phyloP scores from a whole-genome alignment of 2,888 invertebrate genomes.

The Melanargia galathea region DNA sequence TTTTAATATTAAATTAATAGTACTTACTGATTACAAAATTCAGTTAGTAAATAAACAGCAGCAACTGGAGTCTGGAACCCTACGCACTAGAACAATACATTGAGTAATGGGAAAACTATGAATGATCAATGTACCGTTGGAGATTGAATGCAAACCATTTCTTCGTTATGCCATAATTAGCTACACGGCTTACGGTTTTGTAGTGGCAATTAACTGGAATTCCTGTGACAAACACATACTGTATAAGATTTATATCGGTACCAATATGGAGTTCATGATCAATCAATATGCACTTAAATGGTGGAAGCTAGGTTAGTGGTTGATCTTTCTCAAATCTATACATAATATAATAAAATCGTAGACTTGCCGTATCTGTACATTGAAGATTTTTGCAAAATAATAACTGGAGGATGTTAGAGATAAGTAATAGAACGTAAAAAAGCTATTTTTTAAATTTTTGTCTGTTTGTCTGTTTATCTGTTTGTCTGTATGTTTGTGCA shows the following conservation, averaged over 20 bases:
- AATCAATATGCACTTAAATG: background rate
- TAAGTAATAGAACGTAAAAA: no score
- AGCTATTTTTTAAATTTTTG: no score
- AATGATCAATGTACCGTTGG: slow-evolving; percentile 14
- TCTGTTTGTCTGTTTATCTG: no score
- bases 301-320: background rate
- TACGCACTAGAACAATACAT: slow-evolving; percentile 9
- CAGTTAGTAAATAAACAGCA: background rate
- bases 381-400: no score
- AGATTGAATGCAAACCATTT: slow-evolving; percentile 22
- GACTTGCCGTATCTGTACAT: no score
- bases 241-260: slow-evolving; percentile 12
- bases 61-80: background rate
- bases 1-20: background rate
- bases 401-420: no score
- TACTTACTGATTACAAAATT: background rate
- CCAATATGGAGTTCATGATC: background rate
- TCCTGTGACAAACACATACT: slow-evolving; percentile 8
- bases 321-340: background rate
- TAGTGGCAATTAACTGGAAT: slow-evolving; percentile 13
- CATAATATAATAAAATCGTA: no score
- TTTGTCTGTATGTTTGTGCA: no score
- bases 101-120: slow-evolving; percentile 24
- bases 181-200: slow-evolving; percentile 12
- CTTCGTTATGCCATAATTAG: slow-evolving; percentile 21